Percentiles rank a stretch among this genome's conserved stretches.
These are phyloP conservation scores for Galagoides demidoff DNA, from an alignment of 2,797 vertebrate species.

Conservation along the genomic window DNA sequence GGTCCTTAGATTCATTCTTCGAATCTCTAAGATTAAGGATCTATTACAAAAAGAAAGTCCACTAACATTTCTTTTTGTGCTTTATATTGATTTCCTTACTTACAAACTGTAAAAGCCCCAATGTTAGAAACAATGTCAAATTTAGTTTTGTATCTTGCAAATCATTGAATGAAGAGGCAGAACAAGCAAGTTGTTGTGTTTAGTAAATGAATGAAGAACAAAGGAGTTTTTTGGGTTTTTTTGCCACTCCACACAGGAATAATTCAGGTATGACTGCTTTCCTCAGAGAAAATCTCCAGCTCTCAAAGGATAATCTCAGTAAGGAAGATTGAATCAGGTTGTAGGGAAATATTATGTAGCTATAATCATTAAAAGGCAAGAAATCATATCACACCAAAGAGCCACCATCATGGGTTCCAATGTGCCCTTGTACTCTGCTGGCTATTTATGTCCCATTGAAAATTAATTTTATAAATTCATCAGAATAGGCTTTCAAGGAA, in stretches of 20 bases:
- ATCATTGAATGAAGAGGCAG: not conserved
- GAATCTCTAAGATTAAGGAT: too few relatives aligned
- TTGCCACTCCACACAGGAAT: not conserved
- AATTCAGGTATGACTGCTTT: not conserved
- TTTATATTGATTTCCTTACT: not conserved
- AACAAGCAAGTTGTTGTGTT: not conserved
- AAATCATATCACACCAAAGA: not conserved
- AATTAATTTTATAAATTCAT: not conserved
- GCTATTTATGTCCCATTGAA: not conserved
- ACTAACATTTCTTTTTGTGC: not conserved
- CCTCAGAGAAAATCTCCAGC: not conserved
- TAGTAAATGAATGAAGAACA: constrained; percentile 2
- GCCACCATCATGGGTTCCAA: not conserved
- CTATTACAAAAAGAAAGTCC: too few relatives aligned
- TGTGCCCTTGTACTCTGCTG: not conserved
- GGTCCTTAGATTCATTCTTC: too few relatives aligned
- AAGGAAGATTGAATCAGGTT: not conserved
- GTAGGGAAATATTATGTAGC: not conserved
- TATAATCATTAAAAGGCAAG: not conserved
- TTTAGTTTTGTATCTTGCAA: not conserved
- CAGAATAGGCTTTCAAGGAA: not conserved
- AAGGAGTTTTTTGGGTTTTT: not conserved
- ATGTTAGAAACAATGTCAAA: not conserved
- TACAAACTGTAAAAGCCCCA: not conserved
- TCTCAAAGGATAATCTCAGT: not conserved